Evolutionary conservation across 2,888 invertebrate species (phyloP), one percentile per base, ranked within the genome.

Genomic region (Parascotia fuliginaria): DNA sequence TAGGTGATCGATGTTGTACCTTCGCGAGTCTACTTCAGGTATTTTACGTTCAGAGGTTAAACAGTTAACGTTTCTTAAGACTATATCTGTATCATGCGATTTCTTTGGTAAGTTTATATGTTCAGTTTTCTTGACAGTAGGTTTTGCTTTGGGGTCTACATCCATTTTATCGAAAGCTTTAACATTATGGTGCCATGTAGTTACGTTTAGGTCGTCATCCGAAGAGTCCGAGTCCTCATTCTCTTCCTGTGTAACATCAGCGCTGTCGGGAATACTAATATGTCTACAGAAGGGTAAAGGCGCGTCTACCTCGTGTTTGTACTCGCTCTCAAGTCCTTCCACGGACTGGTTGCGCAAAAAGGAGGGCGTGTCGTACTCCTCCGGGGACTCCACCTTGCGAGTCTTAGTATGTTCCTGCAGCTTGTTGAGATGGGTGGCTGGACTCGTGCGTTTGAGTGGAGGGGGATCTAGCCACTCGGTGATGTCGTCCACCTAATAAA

Each of bases 291-390:
- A 78, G 0, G 82, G 76, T 7, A 76, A 50, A 0, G 78, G 62
- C 0, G 72, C 38, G 27, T 79, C 77, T 1, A 68, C 55, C 12
- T 80, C 75, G n/a, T 65, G 65, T 51, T 84, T 83, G 60, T 67
- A 75, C 31, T 80, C 59, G 1, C 76, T 80, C 64, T 89, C 85
- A 2, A 89, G 76, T 0, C 85, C 91, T 48, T 91, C 91, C 0
- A 83, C 90, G 1, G 92, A 92, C 63, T 92, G 92, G 78, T 89
- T 92, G 14, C 92, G 71, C 0, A 89, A 79, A 76, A 91, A 92
- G 27, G 85, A 65, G 0, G 89, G 92, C 0, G 15, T 37, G 24
- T 62, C 60, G 41, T 53, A 42, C 4, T 54, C 39, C 16, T 54
- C 50, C 0, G 43, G 9, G 3, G 67, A 52, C 22, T 72, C 73